Conservation (phyloP, 1,140 invertebrate genomes). For the Zophobas morio region DNA sequence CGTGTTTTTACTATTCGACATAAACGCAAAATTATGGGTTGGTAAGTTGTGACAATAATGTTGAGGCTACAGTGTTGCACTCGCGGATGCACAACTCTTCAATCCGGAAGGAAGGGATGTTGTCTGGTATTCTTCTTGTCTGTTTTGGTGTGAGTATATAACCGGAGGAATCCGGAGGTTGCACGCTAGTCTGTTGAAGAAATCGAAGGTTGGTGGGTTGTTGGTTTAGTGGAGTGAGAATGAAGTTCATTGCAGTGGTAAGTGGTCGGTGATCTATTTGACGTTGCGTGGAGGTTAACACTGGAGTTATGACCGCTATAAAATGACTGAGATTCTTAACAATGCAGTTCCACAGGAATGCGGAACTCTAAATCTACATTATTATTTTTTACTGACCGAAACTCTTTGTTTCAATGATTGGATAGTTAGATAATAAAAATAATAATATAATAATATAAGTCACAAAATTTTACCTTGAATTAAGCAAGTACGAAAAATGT, state of each 20-base stretch:
- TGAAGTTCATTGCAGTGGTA: conserved; percentile 31
- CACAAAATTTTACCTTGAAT: no score
- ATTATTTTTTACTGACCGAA: no score
- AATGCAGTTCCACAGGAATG: background rate
- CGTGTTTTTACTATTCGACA: background rate
- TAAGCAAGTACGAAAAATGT: no score
- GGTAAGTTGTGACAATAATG: background rate
- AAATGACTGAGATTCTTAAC: background rate
- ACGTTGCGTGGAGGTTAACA: background rate
- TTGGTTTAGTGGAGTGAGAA: conserved; percentile 31
- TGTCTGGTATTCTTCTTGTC: background rate
- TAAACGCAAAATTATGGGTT: conserved; percentile 1
- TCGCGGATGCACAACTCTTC: conserved; percentile 23
- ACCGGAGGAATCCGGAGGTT: conserved; percentile 27
- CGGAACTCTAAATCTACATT: background rate
- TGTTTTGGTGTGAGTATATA: conserved; percentile 26
- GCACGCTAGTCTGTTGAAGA: conserved; percentile 20
- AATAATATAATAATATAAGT: no score
- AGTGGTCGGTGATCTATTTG: background rate
- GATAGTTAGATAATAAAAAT: no score
- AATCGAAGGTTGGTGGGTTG: conserved; percentile 8
- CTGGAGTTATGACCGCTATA: background rate
- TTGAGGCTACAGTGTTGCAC: background rate
- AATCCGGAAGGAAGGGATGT: conserved; percentile 30
- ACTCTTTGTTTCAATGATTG: no score